Evolutionary conservation across 2,797 vertebrate species (phyloP), one percentile per base, ranked within the genome.

Genomic region (Hyperoplus lanceolatus): DNA sequence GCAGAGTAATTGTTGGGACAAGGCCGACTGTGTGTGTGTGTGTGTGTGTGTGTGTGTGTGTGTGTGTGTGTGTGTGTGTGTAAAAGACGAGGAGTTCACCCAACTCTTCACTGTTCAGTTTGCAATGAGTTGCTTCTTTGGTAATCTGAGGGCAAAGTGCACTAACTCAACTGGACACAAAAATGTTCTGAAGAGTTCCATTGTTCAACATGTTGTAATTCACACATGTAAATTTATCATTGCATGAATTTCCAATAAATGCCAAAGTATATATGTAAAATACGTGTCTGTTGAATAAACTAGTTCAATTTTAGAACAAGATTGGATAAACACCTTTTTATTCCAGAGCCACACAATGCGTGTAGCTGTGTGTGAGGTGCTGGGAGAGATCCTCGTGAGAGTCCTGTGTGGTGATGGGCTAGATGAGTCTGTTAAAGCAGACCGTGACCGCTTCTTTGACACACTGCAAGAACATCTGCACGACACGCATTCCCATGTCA

Each of bases 371-470:
- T 96, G 98, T n/a, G 93, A 95, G 0, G 96, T 98, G 13, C 95
- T 99, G 84, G 95, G 97, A 1, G 98, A 99, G 81, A 94, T 95
- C 71, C 89, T 99, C 5, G 84, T 98, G 5, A 95, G 95, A 14
- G 96, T 99, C 61, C 93, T 99, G 61, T 97, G 93, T 3, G 97
- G 98, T 0, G 97, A 99, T 45, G 88, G 96, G 2, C 91, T 99
- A 11, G 97, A 97, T 1, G 96, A 97, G 18, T 83, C 94, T 0
- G 96, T 96, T 5, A 96, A 95, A 82, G 94, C 93, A 0, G 97
- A 97, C 66, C 92, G 98, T 6, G 97, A 99, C 85, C 94, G 97
- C 67, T 99, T 98, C 89, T 92, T 99, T 68, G 96, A 95, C n/a
- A 96, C 93, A 0, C 88, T 99, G 77, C 97, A 98, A 81, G 97